Percentiles rank a stretch among this genome's conserved stretches.
phyloP scores from a whole-genome alignment of 64 coral and sea anemone species.

The Montipora capricornis region DNA sequence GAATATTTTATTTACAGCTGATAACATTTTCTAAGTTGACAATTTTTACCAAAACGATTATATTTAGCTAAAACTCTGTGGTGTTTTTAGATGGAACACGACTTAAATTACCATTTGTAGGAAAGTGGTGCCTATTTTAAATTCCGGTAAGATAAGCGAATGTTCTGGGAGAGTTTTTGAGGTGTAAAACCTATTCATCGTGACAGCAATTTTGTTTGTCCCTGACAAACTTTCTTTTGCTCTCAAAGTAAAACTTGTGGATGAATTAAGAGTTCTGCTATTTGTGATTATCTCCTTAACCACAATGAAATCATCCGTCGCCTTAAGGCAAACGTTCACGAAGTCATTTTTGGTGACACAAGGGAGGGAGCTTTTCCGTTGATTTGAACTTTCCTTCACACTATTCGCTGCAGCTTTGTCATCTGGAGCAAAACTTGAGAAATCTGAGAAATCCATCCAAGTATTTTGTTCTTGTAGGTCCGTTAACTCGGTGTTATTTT shows the following conservation, averaged over 20 bases:
- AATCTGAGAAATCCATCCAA: too few species aligned
- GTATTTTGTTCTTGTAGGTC: not conserved
- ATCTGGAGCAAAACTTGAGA: not conserved
- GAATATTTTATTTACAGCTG: too few species aligned
- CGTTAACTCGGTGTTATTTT: not conserved
- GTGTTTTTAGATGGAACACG: not conserved
- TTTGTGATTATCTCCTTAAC: constrained; percentile 25
- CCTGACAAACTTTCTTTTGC: constrained; percentile 10
- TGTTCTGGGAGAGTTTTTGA: constrained; percentile 3
- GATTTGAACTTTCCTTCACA: not conserved
- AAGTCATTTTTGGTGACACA: not conserved
- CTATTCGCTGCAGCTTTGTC: too few species aligned
- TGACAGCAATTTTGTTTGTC: constrained; percentile 1
- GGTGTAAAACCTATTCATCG: constrained; percentile 25
- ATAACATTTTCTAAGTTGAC: too few species aligned
- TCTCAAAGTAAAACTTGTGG: constrained; percentile 18
- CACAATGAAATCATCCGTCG: constrained; percentile 6
- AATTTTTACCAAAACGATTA: too few species aligned
- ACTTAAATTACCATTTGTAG: constrained; percentile 6
- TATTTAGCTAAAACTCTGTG: too few species aligned
- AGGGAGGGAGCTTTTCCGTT: not conserved
- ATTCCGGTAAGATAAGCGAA: not conserved
- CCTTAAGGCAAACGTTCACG: constrained; percentile 2
- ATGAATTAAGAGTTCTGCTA: constrained; percentile 4
- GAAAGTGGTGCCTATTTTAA: not conserved